Base-by-base conservation (phyloP, 2,113 vertebrate genomes). In the Ifrita kowaldi region DNA sequence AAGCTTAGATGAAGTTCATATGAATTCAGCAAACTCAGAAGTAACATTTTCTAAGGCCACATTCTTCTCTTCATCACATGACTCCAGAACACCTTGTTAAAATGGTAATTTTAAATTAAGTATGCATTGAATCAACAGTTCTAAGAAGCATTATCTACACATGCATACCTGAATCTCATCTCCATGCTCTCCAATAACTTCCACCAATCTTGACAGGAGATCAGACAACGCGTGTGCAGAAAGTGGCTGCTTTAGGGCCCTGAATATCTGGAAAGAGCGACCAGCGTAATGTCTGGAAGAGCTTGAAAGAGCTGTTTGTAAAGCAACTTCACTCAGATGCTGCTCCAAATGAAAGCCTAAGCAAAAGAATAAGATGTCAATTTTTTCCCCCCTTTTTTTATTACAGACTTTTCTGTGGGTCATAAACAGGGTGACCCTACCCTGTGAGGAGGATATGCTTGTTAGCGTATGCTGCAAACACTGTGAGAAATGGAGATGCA, bases 321-420 rank as follows among this genome's bases (percentile, higher is more conserved):
- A 90, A 9, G 99, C 99, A 71, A 99, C 99, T 56, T 99, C 99
- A 85, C 99, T 99, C 95, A 99, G 97, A 96, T 99, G 99, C 64
- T 99, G 99, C 97, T 99, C 99, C 98, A 99, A 98, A 95, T 99
- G 99, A 96, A 99, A 99, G 93, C 99, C 99, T 99, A 96, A 67
- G 64, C 28, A 73, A 77, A 52, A 77, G 77, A 86, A 74, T 5
- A 79, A 11, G 10, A 41, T 11, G 20, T 67, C 2, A 62, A 2
- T 28, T 49, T 14, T 32, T 52, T 12, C 17, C 11, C 4, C 16
- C 30, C 19, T 23, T 21, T 60, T 69, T 65, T 55, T 30, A 49
- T 60, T 32, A 18, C 39, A 86, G 60, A 53, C 26, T 69, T 84
- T 80, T 62, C 33, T 60, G 35, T 57, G 47, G 18, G 26, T 78